Conservation (phyloP, 2,797 vertebrate genomes). For the Miichthys miiuy region DNA sequence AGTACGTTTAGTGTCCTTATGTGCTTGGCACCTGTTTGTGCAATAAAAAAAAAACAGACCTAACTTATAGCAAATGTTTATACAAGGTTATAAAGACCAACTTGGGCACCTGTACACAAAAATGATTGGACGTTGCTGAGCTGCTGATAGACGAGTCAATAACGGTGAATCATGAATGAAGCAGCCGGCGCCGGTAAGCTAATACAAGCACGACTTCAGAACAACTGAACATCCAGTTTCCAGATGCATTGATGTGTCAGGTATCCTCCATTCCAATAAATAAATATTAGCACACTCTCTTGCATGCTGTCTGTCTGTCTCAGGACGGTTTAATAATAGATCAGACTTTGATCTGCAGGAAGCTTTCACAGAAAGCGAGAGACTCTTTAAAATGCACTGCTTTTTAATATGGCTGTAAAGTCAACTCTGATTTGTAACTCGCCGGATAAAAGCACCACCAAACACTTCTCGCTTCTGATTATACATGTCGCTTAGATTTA, state of each 20-base stretch:
- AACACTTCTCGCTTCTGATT: not conserved
- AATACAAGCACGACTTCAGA: slow-evolving; percentile 2
- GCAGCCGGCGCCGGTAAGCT: not conserved
- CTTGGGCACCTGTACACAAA: not conserved
- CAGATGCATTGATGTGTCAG: slow-evolving; percentile 28
- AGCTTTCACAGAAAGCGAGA: not conserved
- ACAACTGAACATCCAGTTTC: slow-evolving; percentile 4
- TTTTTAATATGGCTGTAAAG: slow-evolving; percentile 29
- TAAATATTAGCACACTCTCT: slow-evolving; percentile 25
- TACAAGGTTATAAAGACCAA: not conserved
- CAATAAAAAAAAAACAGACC: not conserved
- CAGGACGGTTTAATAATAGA: slow-evolving; percentile 45
- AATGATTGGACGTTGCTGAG: not conserved
- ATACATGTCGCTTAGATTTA: not conserved
- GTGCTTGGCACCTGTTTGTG: not conserved
- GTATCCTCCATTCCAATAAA: slow-evolving; percentile 21
- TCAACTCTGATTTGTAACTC: slow-evolving; percentile 25
- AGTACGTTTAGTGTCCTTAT: no score
- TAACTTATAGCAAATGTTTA: not conserved
- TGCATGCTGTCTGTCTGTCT: slow-evolving; percentile 21
- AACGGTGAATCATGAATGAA: slow-evolving; percentile 18
- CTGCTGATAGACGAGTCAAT: slow-evolving; percentile 2
- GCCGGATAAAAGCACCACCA: slow-evolving; percentile 8
- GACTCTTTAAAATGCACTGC: not conserved
- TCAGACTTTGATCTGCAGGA: slow-evolving; percentile 37